Base-by-base conservation (phyloP, 2,888 invertebrate species). In the Trissonchulus latispiculum region DNA sequence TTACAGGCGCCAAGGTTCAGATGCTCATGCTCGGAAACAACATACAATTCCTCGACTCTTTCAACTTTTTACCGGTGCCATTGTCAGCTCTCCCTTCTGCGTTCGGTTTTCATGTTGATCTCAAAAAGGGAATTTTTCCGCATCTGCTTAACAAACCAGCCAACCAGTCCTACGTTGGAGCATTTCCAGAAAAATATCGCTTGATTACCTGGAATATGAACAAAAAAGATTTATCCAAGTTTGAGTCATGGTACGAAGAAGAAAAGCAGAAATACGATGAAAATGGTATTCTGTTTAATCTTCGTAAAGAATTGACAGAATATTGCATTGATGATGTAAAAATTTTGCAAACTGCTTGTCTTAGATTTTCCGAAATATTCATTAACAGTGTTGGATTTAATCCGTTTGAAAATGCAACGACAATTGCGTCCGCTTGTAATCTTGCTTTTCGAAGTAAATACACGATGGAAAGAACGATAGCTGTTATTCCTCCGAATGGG, bases 301-400 rank as follows among this genome's bases (percentile, higher is more conserved):
- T 64, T 15, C 8, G 28, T 15, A 33, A 64, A 64, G 66, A 29
- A 64, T 28, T 64, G 28, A 33, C 18, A 64, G 8, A 29, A 18
- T 64, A 64, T 64, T 64, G 66, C n/a, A 64, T n/a, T 15, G 8
- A 64, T 15, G 66, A 64, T n/a, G 66, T 64, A 15, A 18, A 32
- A n/a, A n/a, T n/a, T 8, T 64, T 8, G n/a, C 32, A 64, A 64
- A 64, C 8, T 18, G 66, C 66, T 18, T 64, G 66, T 35, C 29
- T 32, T 32, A 31, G 66, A 15, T 64, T 64, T 64, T 8, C 32
- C 8, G 66, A 64, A 18, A 64, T 64, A 35, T 64, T 15, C 33
- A 32, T 64, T n/a, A 35, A 64, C 29, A 64, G 32, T 18, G 33
- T 31, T 64, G 15, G 33, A 64, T 31, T 64, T n/a, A 35, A 64